Evolutionary conservation across 2,888 invertebrate genomes (phyloP).

Genomic region (Epinotia ramella): DNA sequence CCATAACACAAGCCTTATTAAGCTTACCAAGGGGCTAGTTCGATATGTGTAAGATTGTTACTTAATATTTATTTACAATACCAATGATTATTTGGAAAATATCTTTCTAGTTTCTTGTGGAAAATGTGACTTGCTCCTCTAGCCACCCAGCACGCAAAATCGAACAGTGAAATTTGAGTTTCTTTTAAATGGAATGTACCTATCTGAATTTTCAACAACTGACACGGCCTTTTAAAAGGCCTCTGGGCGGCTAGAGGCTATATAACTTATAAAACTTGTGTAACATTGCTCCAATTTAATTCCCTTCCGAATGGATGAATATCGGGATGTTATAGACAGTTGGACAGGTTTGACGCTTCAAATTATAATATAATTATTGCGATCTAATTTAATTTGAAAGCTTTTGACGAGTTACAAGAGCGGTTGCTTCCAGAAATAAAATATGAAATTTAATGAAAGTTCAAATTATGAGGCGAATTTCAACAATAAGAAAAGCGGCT

Average conservation of each 20-base stretch:
- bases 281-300: conserved; percentile 11
- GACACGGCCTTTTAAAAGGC: too few species aligned
- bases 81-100: neutral
- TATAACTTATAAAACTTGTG: neutral
- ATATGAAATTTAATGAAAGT: conserved; percentile 40
- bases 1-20: too few species aligned
- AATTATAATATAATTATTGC: conserved; percentile 32
- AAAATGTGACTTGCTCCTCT: neutral
- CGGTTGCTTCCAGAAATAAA: conserved; percentile 31
- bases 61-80: neutral
- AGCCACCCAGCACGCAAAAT: too few species aligned
- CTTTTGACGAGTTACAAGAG: conserved; percentile 31
- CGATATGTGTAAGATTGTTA: too few species aligned
- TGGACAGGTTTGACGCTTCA: conserved; percentile 21
- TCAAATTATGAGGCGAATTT: conserved; percentile 41
- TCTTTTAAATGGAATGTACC: too few species aligned
- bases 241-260: too few species aligned
- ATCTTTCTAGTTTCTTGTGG: neutral
- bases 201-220: too few species aligned
- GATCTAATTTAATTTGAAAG: conserved; percentile 38
- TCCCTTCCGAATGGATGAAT: conserved; percentile 11
- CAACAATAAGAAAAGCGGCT: conserved; percentile 50
- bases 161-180: too few species aligned
- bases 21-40: too few species aligned
- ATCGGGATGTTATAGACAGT: conserved; percentile 28